These are phyloP conservation scores for Zoroaster sp. DNA, from an alignment of 53 echinoderm and acorn worm genomes.

Conservation along the genomic window DNA sequence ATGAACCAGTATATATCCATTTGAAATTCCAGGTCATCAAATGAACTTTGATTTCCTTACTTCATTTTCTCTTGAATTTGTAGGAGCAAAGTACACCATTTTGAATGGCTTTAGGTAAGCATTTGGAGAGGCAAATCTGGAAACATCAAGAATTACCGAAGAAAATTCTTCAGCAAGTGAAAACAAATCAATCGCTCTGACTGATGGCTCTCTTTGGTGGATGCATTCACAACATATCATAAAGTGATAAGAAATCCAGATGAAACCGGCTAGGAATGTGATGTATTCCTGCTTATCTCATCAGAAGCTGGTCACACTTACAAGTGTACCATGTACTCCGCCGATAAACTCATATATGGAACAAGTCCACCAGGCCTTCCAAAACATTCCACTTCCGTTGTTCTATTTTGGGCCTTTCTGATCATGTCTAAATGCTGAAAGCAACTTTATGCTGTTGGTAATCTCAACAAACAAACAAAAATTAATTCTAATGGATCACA, in stretches of 20 bases:
- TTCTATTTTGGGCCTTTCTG: background rate
- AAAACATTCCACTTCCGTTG: background rate
- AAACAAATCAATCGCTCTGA: background rate
- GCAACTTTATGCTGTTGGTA: no score
- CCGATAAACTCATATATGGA: background rate
- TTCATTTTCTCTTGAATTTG: no score
- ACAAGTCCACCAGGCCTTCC: background rate
- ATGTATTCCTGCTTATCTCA: background rate
- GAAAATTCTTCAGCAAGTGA: background rate
- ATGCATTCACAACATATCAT: background rate
- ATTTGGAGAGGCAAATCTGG: no score
- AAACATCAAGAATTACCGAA: no score
- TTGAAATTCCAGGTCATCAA: no score
- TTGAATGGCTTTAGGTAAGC: no score
- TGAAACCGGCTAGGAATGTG: background rate
- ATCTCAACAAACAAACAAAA: no score
- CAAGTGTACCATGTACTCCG: background rate
- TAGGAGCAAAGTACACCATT: no score
- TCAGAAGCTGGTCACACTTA: background rate
- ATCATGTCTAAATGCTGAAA: no score
- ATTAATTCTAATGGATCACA: no score
- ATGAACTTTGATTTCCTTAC: no score
- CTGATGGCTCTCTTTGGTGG: background rate
- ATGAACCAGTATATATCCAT: no score
- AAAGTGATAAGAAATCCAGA: conserved; percentile 3